Base-by-base conservation (phyloP, 1,140 invertebrate genomes). In the Microplitis demolitor region DNA sequence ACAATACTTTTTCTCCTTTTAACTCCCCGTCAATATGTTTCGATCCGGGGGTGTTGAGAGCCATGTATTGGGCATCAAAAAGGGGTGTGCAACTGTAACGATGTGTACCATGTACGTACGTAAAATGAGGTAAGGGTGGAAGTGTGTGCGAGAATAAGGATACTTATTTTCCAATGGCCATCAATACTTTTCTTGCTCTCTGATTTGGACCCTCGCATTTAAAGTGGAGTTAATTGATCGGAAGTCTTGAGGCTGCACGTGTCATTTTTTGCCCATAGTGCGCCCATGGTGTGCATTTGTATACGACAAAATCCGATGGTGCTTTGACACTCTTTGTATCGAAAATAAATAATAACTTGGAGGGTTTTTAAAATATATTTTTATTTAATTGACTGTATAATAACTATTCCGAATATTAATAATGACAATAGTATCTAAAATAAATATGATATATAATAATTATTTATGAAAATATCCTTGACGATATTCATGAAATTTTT, bases 141-240 rank as follows among this genome's bases (percentile, higher is more conserved):
- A 53, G 56, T 35, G 1, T n/a, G 56, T 34, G 5, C 14, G 56
- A n/a, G 51, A 6, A 56, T 34, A 24, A 24, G 24, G 8, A 45
- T 11, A 45, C 39, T 45, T 5, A 45, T 45, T 45, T 45, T 45
- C 39, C 39, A 45, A 11, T 45, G 39, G 6, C 11, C 39, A 6
- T 45, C 6, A 8, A 24, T 24, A 24, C 24, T 54, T 39, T 60
- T 35, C 24, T 39, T 58, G 33, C 54, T 61, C 35, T 69, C 33
- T 33, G 45, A 31, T 35, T 53, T 58, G 13, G 31, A 39, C 50
- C 58, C 13, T 34, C 74, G 76, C 74, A 80, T 79, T 78, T 66
- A 79, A 81, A 82, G 78, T 76, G 76, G 78, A 83, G 81, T 83
- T 83, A 83, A 83, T 83, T 83, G 81, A 83, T 81, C 81, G 81